Evolutionary conservation across 1,140 invertebrate species (phyloP), one percentile per base, ranked within the genome.

Genomic region (Wiebesia pumilae): DNA sequence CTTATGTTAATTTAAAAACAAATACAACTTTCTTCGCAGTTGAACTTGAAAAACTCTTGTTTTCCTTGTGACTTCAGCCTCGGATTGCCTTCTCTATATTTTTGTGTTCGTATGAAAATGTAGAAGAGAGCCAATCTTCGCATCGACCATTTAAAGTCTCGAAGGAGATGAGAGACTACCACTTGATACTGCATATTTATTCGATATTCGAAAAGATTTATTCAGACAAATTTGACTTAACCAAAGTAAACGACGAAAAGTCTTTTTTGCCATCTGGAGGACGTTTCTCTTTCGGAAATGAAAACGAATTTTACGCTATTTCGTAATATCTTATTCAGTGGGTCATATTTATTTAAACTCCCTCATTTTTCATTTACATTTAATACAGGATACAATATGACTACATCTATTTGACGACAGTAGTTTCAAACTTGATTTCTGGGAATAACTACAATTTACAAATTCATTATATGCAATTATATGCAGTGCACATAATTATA

Each of bases 1-100:
- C 77, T 89, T 88, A 89, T 89, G 88, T 89, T 89, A 89, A 89
- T 89, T 89, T 85, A 16, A 67, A 47, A 81, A 86, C 85, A 51
- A 87, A 84, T 86, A 47, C 81, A 88, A 88, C 81, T 88, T 88
- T 51, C 84, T 82, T 84, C 54, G 30, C 27, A 35, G 62, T 33
- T 86, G 85, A 86, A 88, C 87, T 89, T 89, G 81, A 86, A 75
- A 51, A 87, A 87, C 54, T 86, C 67, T 40, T 40, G 10, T 47
- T 65, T 35, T 19, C 3, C 10, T 4, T 79, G 9, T 24, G 3
- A 62, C 58, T 27, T 62, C 30, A 30, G 3, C 58, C 51, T 79
- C 47, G 9, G 3, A 0, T 19, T 19, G 1, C 71, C 43, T 75
- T 43, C 21, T 21, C 33, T 73, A 21, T 40, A 19, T 43, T 75